These are phyloP conservation scores for Colossoma macropomum DNA, from an alignment of 2,113 vertebrate species.

Conservation along the genomic window DNA sequence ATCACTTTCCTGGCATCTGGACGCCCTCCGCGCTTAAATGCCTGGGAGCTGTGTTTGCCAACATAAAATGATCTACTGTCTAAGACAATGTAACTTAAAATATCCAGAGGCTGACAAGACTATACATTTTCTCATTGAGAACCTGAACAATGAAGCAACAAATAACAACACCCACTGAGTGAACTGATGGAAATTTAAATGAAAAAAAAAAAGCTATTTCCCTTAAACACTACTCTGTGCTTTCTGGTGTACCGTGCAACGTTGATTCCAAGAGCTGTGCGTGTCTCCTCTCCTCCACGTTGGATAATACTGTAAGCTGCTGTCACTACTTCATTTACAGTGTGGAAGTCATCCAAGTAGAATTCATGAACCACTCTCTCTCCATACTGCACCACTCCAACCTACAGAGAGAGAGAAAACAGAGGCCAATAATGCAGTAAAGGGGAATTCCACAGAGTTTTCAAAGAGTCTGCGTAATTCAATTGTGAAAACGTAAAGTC, in stretches of 20 bases:
- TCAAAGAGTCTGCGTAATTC: too few relatives aligned
- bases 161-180: neutral
- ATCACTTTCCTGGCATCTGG: constrained; percentile 94
- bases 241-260: constrained; percentile 82
- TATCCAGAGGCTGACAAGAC: neutral
- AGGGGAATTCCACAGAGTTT: too few relatives aligned
- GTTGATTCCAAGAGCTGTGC: constrained; percentile 91
- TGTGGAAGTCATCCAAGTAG: constrained; percentile 86
- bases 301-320: constrained; percentile 90
- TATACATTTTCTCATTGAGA: neutral
- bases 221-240: neutral
- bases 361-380: constrained; percentile 93
- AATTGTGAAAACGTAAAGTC: too few relatives aligned
- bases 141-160: too few relatives aligned
- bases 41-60: constrained; percentile 73
- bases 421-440: neutral
- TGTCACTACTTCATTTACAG: constrained; percentile 88
- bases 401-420: constrained; percentile 71
- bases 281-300: constrained; percentile 92
- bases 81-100: neutral
- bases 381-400: constrained; percentile 93
- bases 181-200: neutral
- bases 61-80: neutral
- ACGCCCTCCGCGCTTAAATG: constrained; percentile 88
- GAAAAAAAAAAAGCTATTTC: neutral